Evolutionary conservation across 2,113 vertebrate species (phyloP).

Genomic region (Heterochromis multidens): DNA sequence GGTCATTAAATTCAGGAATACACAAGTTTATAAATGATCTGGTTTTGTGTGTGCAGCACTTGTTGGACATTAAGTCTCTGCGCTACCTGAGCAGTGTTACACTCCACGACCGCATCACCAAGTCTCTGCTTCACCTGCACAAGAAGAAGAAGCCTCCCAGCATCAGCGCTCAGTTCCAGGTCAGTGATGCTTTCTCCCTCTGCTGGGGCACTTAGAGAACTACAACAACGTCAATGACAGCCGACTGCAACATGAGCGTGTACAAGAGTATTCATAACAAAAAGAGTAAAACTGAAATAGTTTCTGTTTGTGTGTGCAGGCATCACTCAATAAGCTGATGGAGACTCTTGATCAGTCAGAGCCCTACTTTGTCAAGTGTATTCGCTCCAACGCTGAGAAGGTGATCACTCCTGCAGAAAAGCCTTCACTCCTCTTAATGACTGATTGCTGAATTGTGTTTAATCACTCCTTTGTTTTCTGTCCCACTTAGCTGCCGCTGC

Average conservation of each 20-base stretch:
- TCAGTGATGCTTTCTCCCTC: slow-evolving; percentile 56
- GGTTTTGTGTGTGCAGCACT: slow-evolving; percentile 74
- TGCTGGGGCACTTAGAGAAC: background rate
- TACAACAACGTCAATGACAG: slow-evolving; percentile 10
- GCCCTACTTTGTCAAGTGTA: slow-evolving; percentile 97
- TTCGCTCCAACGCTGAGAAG: slow-evolving; percentile 96
- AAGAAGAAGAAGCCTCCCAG: slow-evolving; percentile 98
- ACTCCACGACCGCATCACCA: slow-evolving; percentile 94
- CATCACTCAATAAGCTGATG: slow-evolving; percentile 94
- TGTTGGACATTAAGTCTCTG: slow-evolving; percentile 92
- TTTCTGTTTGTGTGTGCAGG: slow-evolving; percentile 71
- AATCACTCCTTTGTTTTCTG: background rate
- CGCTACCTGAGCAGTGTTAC: slow-evolving; percentile 92
- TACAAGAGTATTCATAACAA: background rate
- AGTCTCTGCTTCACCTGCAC: slow-evolving; percentile 94
- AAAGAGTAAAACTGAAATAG: background rate
- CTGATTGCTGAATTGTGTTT: background rate
- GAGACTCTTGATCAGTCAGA: slow-evolving; percentile 95
- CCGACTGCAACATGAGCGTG: background rate
- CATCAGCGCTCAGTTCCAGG: slow-evolving; percentile 98
- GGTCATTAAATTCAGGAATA: background rate
- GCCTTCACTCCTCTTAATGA: background rate
- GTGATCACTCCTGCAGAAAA: slow-evolving; percentile 60
- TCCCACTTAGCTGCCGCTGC: slow-evolving; percentile 82
- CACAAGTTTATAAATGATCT: background rate